A percentile compares a stretch with the other conserved stretches of the same genome.
phyloP scores from a whole-genome alignment of 2,113 vertebrate species.

The Ardeotis arabs region DNA sequence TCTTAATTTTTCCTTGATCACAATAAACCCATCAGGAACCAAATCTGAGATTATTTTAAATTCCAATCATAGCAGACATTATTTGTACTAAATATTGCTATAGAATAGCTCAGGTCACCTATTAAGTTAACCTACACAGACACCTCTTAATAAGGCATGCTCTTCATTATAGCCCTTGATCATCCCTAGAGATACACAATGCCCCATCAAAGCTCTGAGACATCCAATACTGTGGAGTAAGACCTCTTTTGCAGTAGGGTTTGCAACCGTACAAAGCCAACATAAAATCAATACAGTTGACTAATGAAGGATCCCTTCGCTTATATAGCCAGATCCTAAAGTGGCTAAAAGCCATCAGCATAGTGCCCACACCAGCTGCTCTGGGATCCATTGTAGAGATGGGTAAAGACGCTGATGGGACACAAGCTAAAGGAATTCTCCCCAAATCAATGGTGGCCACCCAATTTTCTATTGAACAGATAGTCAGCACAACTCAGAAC shows the following conservation, averaged over 20 bases:
- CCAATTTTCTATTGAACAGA: background rate
- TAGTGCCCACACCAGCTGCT: background rate
- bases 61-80: background rate
- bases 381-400: background rate
- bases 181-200: slow-evolving; percentile 6
- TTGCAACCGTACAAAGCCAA: background rate
- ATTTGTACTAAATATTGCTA: background rate
- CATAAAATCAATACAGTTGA: slow-evolving; percentile 36
- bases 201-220: background rate
- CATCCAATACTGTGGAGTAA: slow-evolving; percentile 13
- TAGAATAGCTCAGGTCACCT: background rate
- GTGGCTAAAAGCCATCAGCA: background rate
- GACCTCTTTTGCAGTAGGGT: background rate
- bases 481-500: accelerated
- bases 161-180: slow-evolving; percentile 30
- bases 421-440: background rate
- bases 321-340: background rate
- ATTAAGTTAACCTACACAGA: slow-evolving; percentile 3
- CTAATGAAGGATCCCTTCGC: slow-evolving; percentile 20
- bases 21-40: background rate
- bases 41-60: background rate
- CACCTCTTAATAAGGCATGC: background rate
- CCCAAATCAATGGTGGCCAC: background rate
- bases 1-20: background rate
- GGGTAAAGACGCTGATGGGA: background rate